These are phyloP conservation scores for Anisognathus igniventris DNA, from an alignment of 2,797 vertebrate genomes.

Conservation along the genomic window DNA sequence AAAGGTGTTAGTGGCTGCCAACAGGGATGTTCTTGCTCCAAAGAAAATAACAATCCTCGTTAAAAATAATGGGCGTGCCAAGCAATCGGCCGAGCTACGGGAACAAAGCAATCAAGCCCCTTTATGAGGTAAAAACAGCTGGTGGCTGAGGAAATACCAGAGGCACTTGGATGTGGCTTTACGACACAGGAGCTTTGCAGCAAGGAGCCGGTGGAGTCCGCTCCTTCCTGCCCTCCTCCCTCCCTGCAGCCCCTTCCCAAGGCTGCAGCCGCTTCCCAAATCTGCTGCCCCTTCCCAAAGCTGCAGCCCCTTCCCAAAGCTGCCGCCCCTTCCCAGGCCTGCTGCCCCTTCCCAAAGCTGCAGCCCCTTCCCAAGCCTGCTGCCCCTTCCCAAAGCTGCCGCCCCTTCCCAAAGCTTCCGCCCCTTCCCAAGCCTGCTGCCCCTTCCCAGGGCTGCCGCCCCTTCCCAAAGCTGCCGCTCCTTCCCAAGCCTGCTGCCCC, in stretches of 20 bases:
- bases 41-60: slow-evolving; percentile 14
- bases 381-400: background rate
- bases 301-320: too few relatives aligned
- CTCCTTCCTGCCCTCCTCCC: background rate
- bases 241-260: background rate
- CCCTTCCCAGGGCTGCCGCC: too few relatives aligned
- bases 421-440: too few relatives aligned
- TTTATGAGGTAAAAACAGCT: slow-evolving; percentile 59
- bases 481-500: too few relatives aligned
- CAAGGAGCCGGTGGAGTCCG: background rate
- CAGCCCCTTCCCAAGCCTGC: background rate
- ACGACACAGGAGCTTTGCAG: background rate
- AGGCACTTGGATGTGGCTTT: slow-evolving; percentile 5
- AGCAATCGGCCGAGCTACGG: background rate
- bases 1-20: slow-evolving; percentile 10
- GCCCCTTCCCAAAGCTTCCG: background rate
- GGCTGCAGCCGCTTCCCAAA: background rate
- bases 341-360: too few relatives aligned
- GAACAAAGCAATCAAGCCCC: slow-evolving; percentile 44
- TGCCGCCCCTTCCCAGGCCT: too few relatives aligned
- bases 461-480: too few relatives aligned
- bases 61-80: slow-evolving; percentile 52
- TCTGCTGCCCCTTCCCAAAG: too few relatives aligned
- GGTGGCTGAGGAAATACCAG: slow-evolving; percentile 42
- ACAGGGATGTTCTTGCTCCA: slow-evolving; percentile 24